Base-by-base conservation (phyloP, 2,888 invertebrate genomes). In the Tipula vernalis region DNA sequence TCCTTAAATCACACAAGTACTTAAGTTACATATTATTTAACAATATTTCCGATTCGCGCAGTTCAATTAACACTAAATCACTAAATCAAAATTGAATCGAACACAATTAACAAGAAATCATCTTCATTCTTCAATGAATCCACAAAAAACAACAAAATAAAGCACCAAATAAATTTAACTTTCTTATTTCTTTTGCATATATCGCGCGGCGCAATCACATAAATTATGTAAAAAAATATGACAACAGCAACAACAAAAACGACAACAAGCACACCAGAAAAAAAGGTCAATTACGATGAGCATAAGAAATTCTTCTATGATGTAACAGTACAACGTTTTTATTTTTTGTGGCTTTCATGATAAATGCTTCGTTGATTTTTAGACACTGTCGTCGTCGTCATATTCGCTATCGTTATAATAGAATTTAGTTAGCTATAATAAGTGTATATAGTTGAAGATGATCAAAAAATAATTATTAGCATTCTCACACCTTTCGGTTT, bases 111-210 rank as follows among this genome's bases (percentile, higher is more conserved):
- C 71, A 71, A 71, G n/a, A 71, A 71, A 71, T 71, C 71, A 71
- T 71, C n/a, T 51, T 15, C 51, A 51, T 51, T 28, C 71, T 71
- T 28, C 18, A 10, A 10, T 28, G 18, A 28, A 71, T 10, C 28
- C 28, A 71, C 71, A 28, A 71, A 71, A 18, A 18, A 18, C 71
- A 71, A 71, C 71, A 71, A 71, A 10, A 71, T 28, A 5, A 71
- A 71, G 2, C 28, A 28, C 28, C 71, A 12, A 18, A 71, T 57
- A 57, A 71, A 71, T 28, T 28, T 71, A 71, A 71, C 71, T 71
- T 71, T 71, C 71, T 71, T 71, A 71, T 71, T 71, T 71, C 71
- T 71, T 71, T 71, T 71, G 71, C 71, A 71, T 71, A 71, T 71
- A 18, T 18, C 71, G 71, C 28, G 28, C 28, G 3, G 71, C 71